Percentiles rank a stretch among this genome's conserved stretches.
These are phyloP conservation scores for Malurus melanocephalus DNA, from an alignment of 2,113 vertebrate species.

Conservation along the genomic window DNA sequence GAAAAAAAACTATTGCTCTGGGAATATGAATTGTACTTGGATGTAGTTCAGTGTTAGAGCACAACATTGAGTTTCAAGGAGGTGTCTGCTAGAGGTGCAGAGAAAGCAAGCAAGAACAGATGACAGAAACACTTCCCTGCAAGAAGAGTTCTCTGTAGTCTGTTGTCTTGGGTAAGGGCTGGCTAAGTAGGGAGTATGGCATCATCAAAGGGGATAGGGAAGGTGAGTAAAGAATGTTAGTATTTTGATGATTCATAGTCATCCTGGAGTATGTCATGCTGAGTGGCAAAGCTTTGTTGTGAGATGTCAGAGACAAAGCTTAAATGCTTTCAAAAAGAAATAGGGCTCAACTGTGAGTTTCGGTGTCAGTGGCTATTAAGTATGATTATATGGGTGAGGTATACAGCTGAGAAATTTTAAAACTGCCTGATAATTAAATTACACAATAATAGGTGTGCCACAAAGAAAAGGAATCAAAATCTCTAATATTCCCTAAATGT, in stretches of 20 bases:
- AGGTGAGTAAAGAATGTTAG: not conserved
- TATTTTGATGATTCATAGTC: slow-evolving; percentile 33
- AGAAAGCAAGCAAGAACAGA: not conserved
- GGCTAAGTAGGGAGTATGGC: not conserved
- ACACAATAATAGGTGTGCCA: not conserved
- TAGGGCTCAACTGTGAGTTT: not conserved
- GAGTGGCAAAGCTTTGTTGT: not conserved
- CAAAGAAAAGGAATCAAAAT: not conserved
- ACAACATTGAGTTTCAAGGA: not conserved
- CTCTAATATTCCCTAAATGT: not conserved
- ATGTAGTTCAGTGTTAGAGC: not conserved
- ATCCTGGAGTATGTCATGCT: not conserved
- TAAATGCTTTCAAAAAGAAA: not conserved
- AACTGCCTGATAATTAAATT: not conserved
- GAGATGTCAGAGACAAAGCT: slow-evolving; percentile 1
- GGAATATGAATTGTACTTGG: not conserved
- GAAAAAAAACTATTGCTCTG: not conserved
- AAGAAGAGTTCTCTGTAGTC: not conserved
- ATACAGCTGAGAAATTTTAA: not conserved
- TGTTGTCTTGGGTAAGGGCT: not conserved
- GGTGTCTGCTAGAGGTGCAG: not conserved
- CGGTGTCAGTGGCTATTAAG: not conserved
- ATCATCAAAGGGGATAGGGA: not conserved
- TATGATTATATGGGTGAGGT: not conserved
- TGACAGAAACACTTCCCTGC: not conserved